These are phyloP conservation scores for Spea bombifrons DNA, from an alignment of 2,113 vertebrate genomes.

Conservation along the genomic window DNA sequence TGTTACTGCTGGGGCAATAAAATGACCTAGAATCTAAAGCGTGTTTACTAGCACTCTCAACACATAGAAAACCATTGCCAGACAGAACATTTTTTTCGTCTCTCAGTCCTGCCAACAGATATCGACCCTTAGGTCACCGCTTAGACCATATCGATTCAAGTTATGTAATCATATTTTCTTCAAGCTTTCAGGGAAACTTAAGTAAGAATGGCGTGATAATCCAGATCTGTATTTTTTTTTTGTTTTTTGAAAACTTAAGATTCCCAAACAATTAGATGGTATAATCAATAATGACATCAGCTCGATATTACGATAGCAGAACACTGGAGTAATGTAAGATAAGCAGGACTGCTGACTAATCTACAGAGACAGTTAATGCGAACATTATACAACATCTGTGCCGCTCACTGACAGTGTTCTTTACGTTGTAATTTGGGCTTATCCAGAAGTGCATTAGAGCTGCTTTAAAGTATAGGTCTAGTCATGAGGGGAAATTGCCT, in stretches of 20 bases:
- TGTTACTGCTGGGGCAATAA: no score
- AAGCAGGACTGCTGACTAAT: slow-evolving; percentile 7
- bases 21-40: not conserved
- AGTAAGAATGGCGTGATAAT: slow-evolving; percentile 16
- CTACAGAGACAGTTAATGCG: not conserved
- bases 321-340: slow-evolving; percentile 23
- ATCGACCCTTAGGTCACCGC: slow-evolving; percentile 4
- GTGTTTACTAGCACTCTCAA: not conserved
- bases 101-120: not conserved
- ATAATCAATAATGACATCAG: slow-evolving; percentile 45
- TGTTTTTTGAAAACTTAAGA: slow-evolving; percentile 17
- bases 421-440: slow-evolving; percentile 5
- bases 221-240: slow-evolving; percentile 2
- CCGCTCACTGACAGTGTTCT: not conserved
- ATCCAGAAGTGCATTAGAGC: not conserved
- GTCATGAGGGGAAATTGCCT: no score
- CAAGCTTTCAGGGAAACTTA: slow-evolving; percentile 11
- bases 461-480: slow-evolving; percentile 4
- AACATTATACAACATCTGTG: slow-evolving; percentile 9
- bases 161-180: slow-evolving; percentile 31
- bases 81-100: not conserved
- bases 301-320: not conserved
- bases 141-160: slow-evolving; percentile 27
- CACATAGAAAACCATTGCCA: not conserved
- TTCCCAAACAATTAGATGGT: slow-evolving; percentile 27